phyloP scores from a whole-genome alignment of 2,888 invertebrate genomes.

The Drosophila neutralis region DNA sequence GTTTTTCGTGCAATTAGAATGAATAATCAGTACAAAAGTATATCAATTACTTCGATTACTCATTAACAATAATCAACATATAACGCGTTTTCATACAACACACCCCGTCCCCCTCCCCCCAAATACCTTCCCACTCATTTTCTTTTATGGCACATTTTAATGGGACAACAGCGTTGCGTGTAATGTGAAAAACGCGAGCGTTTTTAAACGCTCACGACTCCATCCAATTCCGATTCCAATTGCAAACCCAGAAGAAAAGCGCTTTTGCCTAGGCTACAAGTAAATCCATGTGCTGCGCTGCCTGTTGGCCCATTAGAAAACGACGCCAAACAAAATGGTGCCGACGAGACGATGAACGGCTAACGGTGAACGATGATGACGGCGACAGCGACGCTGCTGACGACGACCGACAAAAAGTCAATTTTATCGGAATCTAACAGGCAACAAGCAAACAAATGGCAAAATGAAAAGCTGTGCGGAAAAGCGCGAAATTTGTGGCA shows the following conservation, averaged over 20 bases:
- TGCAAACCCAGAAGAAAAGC: constrained; percentile 3
- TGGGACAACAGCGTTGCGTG: constrained; percentile 21
- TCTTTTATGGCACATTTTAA: constrained; percentile 25
- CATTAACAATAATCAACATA: neutral
- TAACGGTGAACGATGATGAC: constrained; percentile 21
- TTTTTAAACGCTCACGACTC: constrained; percentile 39
- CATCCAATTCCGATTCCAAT: neutral
- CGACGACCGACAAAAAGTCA: constrained; percentile 77
- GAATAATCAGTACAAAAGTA: neutral
- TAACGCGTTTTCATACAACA: neutral
- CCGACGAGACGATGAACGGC: constrained; percentile 49
- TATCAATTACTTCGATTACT: neutral
- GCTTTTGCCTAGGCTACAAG: constrained; percentile 28
- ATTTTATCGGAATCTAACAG: constrained; percentile 82
- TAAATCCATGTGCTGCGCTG: constrained; percentile 68
- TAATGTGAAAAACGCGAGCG: constrained; percentile 48
- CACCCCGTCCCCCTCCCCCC: too few relatives aligned
- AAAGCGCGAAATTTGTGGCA: constrained; percentile 12
- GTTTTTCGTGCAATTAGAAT: neutral
- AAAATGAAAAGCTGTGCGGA: constrained; percentile 46
- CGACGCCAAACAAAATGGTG: constrained; percentile 80
- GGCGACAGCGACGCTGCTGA: constrained; percentile 14
- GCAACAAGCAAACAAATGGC: constrained; percentile 66
- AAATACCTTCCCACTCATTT: neutral
- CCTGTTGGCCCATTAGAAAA: constrained; percentile 78